phyloP scores from a whole-genome alignment of 2,797 vertebrate species.

The Eulemur mongoz region DNA sequence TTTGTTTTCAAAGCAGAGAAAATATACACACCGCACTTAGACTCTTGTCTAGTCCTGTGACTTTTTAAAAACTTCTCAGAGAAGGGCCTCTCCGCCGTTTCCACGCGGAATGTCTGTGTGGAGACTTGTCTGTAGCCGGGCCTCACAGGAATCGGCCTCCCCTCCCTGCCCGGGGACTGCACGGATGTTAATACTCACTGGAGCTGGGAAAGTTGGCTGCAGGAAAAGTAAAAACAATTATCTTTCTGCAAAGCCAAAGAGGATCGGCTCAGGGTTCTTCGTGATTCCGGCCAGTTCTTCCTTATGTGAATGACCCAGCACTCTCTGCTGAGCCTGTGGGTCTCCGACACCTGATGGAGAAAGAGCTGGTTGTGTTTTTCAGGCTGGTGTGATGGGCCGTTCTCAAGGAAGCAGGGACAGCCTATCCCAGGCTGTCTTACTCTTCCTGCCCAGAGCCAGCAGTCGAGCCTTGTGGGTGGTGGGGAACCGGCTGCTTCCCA shows the following conservation, averaged over 20 bases:
- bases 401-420: not conserved
- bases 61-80: not conserved
- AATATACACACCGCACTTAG: not conserved
- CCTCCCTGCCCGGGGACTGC: not conserved
- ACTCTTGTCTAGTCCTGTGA: not conserved
- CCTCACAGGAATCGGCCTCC: not conserved
- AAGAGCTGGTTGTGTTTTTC: not conserved
- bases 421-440: not conserved
- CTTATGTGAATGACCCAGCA: too few relatives aligned
- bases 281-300: not conserved
- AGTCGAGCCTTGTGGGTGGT: not conserved
- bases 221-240: not conserved
- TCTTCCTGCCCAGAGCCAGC: not conserved
- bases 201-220: not conserved
- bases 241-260: not conserved
- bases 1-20: not conserved
- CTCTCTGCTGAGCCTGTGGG: not conserved
- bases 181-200: not conserved
- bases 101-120: not conserved
- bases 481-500: not conserved
- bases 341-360: rapidly evolving
- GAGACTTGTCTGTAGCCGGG: not conserved
- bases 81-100: not conserved
- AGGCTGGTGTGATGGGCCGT: not conserved
- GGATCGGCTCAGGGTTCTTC: not conserved